Evolutionary conservation across 1,140 invertebrate species (phyloP), one percentile per base, ranked within the genome.

Genomic region (Bicyclus anynana): DNA sequence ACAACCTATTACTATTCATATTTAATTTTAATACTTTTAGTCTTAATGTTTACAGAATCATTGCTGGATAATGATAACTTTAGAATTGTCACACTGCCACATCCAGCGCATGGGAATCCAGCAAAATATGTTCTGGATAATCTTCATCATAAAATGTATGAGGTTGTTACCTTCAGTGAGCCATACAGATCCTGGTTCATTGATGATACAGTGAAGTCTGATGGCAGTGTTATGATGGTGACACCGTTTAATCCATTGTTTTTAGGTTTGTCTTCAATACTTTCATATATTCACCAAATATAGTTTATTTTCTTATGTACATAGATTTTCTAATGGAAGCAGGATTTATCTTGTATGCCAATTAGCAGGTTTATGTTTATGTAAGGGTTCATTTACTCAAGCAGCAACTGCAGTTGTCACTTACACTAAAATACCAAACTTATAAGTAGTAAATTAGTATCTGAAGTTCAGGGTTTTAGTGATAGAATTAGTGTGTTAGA

Each of bases 211-310:
- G 92, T 95, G 0, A 94, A 93, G 80, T 94, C 93, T 40, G 93
- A 95, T 89, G 94, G 94, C 18, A 94, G 92, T 73, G 89, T 94
- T 67, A 90, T 94, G 55, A 83, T 95, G 33, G 92, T 92, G 10
- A 93, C 93, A 29, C 93, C 93, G 2, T 87, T 95, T 35, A 94
- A 95, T 88, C 92, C 93, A 23, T 89, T 94, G 52, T 94, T 95
- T 80, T 83, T 95, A 75, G 89, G 90, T 91, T 77, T 73, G 62
- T 62, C 6, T 16, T 13, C 5, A 17, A 40, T 16, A 2, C 9
- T 40, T n/a, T n/a, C n/a, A n/a, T n/a, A n/a, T n/a, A n/a, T n/a
- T n/a, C n/a, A n/a, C n/a, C n/a, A n/a, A n/a, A n/a, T n/a, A n/a
- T n/a, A n/a, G n/a, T n/a, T n/a, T n/a, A n/a, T n/a, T n/a, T n/a